These are phyloP conservation scores for Cataglyphis cursor DNA, from an alignment of 2,888 invertebrate species.

Conservation along the genomic window DNA sequence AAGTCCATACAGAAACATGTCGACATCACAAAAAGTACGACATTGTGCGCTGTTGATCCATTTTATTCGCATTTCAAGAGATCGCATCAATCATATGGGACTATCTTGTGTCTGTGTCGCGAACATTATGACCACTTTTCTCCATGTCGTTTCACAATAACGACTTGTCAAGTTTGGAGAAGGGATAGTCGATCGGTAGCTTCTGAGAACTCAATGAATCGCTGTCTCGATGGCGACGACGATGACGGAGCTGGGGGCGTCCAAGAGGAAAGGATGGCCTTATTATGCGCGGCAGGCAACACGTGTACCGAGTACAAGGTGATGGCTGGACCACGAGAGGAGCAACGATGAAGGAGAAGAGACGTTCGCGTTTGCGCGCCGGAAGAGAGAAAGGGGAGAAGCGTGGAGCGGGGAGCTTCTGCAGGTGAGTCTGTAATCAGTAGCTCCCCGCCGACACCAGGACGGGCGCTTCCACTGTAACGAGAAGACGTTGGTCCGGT, in stretches of 20 bases:
- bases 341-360: constrained; percentile 56
- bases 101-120: not conserved
- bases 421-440: constrained; percentile 79
- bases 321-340: constrained; percentile 64
- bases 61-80: constrained; percentile 1
- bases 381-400: constrained; percentile 3
- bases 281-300: constrained; percentile 77
- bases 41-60: constrained; percentile 10
- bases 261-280: constrained; percentile 54
- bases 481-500: constrained; percentile 70
- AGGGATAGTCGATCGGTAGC: constrained; percentile 36
- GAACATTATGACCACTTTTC: not conserved
- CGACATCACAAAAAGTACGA: not conserved
- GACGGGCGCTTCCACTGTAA: constrained; percentile 66
- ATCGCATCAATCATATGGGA: constrained; percentile 11
- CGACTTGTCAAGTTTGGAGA: constrained; percentile 24
- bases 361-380: not conserved
- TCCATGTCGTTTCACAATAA: constrained; percentile 56
- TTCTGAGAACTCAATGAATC: constrained; percentile 69
- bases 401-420: constrained; percentile 49
- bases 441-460: constrained; percentile 79
- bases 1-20: constrained; percentile 19
- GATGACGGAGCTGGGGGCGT: constrained; percentile 1
- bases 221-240: constrained; percentile 47
- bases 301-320: constrained; percentile 75